phyloP scores from a whole-genome alignment of 2,113 vertebrate genomes.

The Capricornis sumatraensis region DNA sequence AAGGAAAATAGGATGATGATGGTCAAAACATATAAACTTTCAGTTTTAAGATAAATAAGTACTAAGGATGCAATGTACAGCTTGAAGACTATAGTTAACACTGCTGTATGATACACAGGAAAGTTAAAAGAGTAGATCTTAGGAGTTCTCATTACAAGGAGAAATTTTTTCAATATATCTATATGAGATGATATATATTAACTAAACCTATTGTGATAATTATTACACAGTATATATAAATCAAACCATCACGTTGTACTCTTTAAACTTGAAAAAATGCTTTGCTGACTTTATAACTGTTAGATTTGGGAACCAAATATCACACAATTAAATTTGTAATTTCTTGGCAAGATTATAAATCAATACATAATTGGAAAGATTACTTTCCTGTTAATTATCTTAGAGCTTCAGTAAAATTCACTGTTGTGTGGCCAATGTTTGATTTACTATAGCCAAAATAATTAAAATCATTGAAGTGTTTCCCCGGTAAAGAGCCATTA shows the following conservation, averaged over 20 bases:
- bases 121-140: background rate
- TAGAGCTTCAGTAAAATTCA: background rate
- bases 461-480: slow-evolving; percentile 3
- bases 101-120: too few relatives aligned
- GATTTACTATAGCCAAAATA: background rate
- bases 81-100: background rate
- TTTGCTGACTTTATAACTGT: slow-evolving; percentile 16
- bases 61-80: background rate
- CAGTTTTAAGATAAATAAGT: background rate
- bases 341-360: background rate
- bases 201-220: background rate
- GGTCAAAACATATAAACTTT: background rate
- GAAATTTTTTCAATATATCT: background rate
- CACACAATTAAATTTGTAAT: background rate
- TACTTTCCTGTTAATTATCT: background rate
- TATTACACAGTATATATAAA: background rate
- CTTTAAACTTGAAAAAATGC: background rate
- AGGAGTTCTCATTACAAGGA: background rate
- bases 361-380: background rate
- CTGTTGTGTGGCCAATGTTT: background rate
- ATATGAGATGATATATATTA: background rate
- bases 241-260: background rate
- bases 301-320: background rate
- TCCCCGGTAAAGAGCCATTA: background rate
- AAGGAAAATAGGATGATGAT: background rate